These are phyloP conservation scores for Callosobruchus maculatus DNA, from an alignment of 2,888 invertebrate species.

Conservation along the genomic window DNA sequence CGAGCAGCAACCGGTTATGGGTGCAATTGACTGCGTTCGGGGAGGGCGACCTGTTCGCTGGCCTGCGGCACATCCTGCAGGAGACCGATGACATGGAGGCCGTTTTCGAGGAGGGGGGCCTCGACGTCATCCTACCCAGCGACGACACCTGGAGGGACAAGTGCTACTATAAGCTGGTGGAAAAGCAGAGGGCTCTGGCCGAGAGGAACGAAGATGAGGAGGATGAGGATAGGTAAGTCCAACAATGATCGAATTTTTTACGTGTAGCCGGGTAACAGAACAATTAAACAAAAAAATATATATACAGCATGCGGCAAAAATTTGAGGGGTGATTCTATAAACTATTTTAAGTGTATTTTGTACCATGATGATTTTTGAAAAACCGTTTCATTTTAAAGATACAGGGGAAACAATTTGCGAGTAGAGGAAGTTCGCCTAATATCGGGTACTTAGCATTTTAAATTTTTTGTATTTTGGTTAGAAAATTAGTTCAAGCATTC, in stretches of 20 bases:
- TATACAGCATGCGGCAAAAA: too few species aligned
- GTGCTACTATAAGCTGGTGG: constrained; percentile 66
- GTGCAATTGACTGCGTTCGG: constrained; percentile 56
- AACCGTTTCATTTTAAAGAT: too few species aligned
- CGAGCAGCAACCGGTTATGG: constrained; percentile 46
- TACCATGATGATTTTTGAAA: too few species aligned
- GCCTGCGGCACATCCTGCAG: constrained; percentile 64
- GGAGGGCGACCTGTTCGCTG: constrained; percentile 61
- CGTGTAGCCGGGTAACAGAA: too few species aligned
- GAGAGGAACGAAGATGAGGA: constrained; percentile 29
- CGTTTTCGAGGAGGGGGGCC: constrained; percentile 26
- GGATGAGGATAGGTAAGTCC: not conserved
- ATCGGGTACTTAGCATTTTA: too few species aligned
- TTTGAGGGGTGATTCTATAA: too few species aligned
- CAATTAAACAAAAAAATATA: too few species aligned
- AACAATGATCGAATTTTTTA: not conserved
- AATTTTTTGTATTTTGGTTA: too few species aligned
- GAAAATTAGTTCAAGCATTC: too few species aligned
- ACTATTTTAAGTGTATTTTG: too few species aligned
- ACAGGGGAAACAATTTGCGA: too few species aligned
- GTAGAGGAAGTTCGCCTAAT: too few species aligned
- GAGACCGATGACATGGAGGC: constrained; percentile 20
- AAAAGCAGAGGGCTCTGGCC: constrained; percentile 55
- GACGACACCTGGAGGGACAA: constrained; percentile 65
- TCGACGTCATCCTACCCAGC: constrained; percentile 62